phyloP scores from a whole-genome alignment of 2,797 vertebrate genomes.

The Crocodylus rhombifer region DNA sequence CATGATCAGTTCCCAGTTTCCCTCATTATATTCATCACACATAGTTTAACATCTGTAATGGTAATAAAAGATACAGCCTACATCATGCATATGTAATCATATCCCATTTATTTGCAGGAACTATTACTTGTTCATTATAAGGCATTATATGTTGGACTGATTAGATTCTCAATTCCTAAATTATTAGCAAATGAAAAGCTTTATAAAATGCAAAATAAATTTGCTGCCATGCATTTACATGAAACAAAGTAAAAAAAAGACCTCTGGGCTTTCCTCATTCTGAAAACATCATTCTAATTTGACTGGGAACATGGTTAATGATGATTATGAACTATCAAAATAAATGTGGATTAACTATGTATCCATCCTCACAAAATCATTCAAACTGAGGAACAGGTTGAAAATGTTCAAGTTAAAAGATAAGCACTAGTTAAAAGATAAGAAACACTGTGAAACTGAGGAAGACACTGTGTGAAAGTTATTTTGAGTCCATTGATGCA shows the following conservation, averaged over 20 bases:
- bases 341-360: neutral
- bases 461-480: neutral
- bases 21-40: conserved; percentile 42
- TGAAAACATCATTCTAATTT: neutral
- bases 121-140: conserved; percentile 4
- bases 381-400: neutral
- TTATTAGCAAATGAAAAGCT: neutral
- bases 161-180: neutral
- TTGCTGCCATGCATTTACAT: neutral
- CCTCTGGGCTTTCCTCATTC: neutral
- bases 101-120: conserved; percentile 35
- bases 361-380: neutral
- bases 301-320: neutral
- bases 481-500: neutral
- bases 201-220: neutral
- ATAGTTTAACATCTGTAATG: conserved; percentile 23
- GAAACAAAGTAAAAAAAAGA: neutral
- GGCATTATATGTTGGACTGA: neutral
- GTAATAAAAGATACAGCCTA: conserved; percentile 1
- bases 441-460: neutral
- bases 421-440: neutral
- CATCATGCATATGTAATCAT: conserved; percentile 28
- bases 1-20: conserved; percentile 34
- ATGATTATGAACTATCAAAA: neutral
- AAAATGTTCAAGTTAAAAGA: neutral